Conservation (phyloP, 2,888 invertebrate species). For the Cerastis leucographa region DNA sequence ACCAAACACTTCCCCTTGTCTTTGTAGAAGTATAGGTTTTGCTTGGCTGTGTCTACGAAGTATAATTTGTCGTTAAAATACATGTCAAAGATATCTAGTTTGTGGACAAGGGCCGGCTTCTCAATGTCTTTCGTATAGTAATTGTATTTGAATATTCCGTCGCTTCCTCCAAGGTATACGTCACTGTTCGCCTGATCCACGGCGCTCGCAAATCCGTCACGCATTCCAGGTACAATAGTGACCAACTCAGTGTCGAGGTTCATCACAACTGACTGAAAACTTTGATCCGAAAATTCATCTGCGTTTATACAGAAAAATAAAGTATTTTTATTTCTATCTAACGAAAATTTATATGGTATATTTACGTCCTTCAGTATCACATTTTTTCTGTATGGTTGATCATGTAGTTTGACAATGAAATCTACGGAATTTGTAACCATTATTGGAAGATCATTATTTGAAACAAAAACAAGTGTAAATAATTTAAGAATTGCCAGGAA, state of each 20-base stretch:
- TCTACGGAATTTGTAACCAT: slow-evolving; percentile 56
- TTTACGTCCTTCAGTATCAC: slow-evolving; percentile 80
- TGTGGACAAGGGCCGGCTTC: slow-evolving; percentile 70
- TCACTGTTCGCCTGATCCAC: slow-evolving; percentile 75
- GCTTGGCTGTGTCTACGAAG: slow-evolving; percentile 78
- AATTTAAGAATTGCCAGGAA: slow-evolving; percentile 35
- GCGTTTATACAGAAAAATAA: slow-evolving; percentile 82
- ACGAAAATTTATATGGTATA: slow-evolving; percentile 78
- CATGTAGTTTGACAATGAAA: slow-evolving; percentile 62
- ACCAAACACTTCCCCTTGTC: slow-evolving; percentile 66
- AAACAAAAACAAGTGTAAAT: slow-evolving; percentile 29
- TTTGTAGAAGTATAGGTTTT: slow-evolving; percentile 72
- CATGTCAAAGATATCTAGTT: slow-evolving; percentile 81
- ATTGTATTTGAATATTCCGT: slow-evolving; percentile 80
- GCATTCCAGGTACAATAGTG: slow-evolving; percentile 76
- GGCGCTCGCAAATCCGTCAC: slow-evolving; percentile 82
- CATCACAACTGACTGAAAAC: slow-evolving; percentile 79
- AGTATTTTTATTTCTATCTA: slow-evolving; percentile 74
- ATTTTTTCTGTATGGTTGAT: slow-evolving; percentile 69
- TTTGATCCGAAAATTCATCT: slow-evolving; percentile 81
- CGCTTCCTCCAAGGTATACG: slow-evolving; percentile 80
- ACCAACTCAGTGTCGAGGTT: slow-evolving; percentile 72
- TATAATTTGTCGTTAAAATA: slow-evolving; percentile 75
- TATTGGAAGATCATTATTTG: slow-evolving; percentile 44
- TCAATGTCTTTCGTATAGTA: slow-evolving; percentile 71